phyloP scores from a whole-genome alignment of 2,797 vertebrate genomes.

The Darevskia nairensis region DNA sequence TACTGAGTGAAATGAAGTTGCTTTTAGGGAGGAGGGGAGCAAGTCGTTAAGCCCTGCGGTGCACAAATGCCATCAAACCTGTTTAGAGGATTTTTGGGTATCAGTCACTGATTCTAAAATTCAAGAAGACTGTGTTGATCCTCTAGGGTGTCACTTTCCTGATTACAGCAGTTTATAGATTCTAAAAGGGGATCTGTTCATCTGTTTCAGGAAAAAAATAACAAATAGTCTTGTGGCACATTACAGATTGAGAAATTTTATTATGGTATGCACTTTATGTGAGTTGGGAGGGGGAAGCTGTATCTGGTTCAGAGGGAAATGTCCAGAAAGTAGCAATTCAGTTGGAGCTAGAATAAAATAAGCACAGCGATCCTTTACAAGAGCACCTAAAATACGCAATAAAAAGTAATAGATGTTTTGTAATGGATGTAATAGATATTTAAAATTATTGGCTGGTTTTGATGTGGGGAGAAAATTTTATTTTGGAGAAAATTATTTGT shows the following conservation, averaged over 20 bases:
- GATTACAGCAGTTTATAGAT: not conserved
- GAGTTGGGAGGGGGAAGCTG: not conserved
- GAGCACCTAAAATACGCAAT: too few relatives aligned
- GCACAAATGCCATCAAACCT: not conserved
- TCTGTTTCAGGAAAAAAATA: not conserved
- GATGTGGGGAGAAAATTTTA: too few relatives aligned
- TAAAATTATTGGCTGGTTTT: not conserved
- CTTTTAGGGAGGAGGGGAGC: not conserved
- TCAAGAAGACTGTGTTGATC: not conserved
- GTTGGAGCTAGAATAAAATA: not conserved
- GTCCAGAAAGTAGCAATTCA: not conserved
- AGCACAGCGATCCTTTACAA: not conserved
- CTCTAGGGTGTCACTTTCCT: not conserved
- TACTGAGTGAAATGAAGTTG: too few relatives aligned
- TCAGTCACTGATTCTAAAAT: not conserved
- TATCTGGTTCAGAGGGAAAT: not conserved
- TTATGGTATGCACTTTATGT: not conserved
- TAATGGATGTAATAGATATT: slow-evolving; percentile 4
- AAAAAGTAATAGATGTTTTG: not conserved
- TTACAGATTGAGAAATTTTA: not conserved
- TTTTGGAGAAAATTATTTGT: not conserved
- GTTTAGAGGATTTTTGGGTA: not conserved
- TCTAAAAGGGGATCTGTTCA: not conserved
- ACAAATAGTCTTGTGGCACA: not conserved
- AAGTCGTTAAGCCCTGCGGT: not conserved